Conservation (phyloP, 2,888 invertebrate species). For the Thyatira batis region DNA sequence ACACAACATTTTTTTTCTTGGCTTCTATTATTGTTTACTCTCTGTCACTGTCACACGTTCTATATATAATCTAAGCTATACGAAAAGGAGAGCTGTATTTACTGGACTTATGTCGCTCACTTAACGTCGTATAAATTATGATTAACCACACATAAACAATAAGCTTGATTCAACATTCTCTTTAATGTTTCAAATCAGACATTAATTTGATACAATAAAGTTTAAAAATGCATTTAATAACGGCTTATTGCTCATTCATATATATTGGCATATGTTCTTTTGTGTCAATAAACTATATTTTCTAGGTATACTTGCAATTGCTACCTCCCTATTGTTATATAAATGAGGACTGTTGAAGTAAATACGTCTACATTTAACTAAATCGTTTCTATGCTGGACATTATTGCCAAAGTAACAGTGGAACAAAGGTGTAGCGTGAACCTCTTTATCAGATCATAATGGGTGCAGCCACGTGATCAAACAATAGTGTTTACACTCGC, state of each 20-base stretch:
- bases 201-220: background rate
- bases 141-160: background rate
- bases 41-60: constrained; percentile 25
- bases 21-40: background rate
- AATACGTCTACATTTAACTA: constrained; percentile 12
- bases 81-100: constrained; percentile 23
- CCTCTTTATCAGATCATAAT: constrained; percentile 70
- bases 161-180: background rate
- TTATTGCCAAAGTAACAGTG: constrained; percentile 28
- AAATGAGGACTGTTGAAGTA: background rate
- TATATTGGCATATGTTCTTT: background rate
- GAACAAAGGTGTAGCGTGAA: constrained; percentile 58
- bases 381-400: constrained; percentile 28
- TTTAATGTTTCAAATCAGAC: background rate
- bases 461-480: constrained; percentile 69
- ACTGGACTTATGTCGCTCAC: background rate
- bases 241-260: background rate
- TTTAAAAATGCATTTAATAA: background rate
- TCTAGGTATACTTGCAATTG: background rate
- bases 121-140: background rate
- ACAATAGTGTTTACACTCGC: constrained; percentile 75
- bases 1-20: constrained; percentile 2
- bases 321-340: background rate
- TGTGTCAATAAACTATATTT: background rate
- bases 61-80: constrained; percentile 21